Conservation (phyloP, 23 tunicate species). For the Styela plicata region DNA sequence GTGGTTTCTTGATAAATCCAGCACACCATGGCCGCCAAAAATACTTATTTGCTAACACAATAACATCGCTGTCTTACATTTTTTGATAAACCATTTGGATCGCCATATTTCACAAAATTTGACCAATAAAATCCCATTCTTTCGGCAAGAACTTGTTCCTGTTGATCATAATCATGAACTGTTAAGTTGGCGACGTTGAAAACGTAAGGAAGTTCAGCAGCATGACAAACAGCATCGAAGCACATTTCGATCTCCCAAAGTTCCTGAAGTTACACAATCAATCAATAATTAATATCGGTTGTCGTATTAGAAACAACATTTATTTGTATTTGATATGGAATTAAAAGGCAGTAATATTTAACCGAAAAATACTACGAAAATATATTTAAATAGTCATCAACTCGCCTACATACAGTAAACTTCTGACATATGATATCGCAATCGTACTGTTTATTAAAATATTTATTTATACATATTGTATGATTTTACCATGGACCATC, state of each 20-base stretch:
- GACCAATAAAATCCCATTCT: slow-evolving; percentile 48
- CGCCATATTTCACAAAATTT: slow-evolving; percentile 56
- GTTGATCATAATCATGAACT: slow-evolving; percentile 12
- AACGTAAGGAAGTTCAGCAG: slow-evolving; percentile 60
- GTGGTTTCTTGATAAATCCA: no score
- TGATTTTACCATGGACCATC: no score
- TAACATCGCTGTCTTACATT: no score
- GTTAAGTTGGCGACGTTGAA: slow-evolving; percentile 52
- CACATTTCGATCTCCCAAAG: slow-evolving; percentile 59
- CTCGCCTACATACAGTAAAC: no score
- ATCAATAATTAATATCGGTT: no score
- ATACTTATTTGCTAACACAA: no score
- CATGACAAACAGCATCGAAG: slow-evolving; percentile 58
- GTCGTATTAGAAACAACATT: slow-evolving; percentile 32
- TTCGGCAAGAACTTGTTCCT: slow-evolving; percentile 41
- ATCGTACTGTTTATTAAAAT: no score
- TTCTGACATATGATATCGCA: no score
- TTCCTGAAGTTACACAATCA: slow-evolving; percentile 26
- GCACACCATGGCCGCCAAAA: no score
- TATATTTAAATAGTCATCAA: slow-evolving; percentile 42
- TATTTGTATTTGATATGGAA: slow-evolving; percentile 51
- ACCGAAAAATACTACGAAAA: slow-evolving; percentile 37
- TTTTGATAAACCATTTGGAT: slow-evolving; percentile 43
- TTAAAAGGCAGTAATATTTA: slow-evolving; percentile 59
- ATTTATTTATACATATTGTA: no score